Evolutionary conservation across 2,888 invertebrate species (phyloP).

Genomic region (Panzeria rudis): DNA sequence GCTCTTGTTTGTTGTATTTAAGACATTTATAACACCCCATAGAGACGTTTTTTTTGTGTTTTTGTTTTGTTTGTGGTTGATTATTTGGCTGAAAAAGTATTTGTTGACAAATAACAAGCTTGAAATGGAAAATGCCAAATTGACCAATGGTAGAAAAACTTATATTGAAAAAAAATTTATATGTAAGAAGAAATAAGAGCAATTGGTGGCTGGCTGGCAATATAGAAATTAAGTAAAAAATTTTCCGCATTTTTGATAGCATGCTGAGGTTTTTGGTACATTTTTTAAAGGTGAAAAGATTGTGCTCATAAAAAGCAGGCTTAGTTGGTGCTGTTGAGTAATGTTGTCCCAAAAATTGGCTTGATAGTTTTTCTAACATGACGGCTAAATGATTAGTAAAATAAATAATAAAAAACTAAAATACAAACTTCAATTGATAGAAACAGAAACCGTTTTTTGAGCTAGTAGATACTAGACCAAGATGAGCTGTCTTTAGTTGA

Average conservation of each 20-base stretch:
- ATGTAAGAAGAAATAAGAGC: constrained; percentile 28
- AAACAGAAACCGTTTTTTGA: too few relatives aligned
- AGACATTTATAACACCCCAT: constrained; percentile 45
- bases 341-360: too few relatives aligned
- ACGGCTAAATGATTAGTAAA: background rate
- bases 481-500: background rate
- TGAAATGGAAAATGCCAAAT: constrained; percentile 29
- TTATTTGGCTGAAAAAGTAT: background rate
- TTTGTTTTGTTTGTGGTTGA: background rate
- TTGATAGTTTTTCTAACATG: background rate
- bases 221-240: constrained; percentile 49
- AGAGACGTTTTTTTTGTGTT: background rate
- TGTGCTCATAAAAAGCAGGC: background rate
- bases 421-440: background rate
- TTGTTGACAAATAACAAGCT: constrained; percentile 56
- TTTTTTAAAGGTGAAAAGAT: constrained; percentile 8
- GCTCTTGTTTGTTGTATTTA: background rate
- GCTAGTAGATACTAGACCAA: too few relatives aligned
- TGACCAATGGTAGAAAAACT: background rate
- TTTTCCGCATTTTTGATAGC: constrained; percentile 69
- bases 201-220: constrained; percentile 8
- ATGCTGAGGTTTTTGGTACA: constrained; percentile 41
- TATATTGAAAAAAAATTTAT: background rate
- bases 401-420: background rate
- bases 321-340: constrained; percentile 3